Evolutionary conservation across 2,797 vertebrate genomes (phyloP), one percentile per base, ranked within the genome.

Genomic region (Lithobates sylvaticus): DNA sequence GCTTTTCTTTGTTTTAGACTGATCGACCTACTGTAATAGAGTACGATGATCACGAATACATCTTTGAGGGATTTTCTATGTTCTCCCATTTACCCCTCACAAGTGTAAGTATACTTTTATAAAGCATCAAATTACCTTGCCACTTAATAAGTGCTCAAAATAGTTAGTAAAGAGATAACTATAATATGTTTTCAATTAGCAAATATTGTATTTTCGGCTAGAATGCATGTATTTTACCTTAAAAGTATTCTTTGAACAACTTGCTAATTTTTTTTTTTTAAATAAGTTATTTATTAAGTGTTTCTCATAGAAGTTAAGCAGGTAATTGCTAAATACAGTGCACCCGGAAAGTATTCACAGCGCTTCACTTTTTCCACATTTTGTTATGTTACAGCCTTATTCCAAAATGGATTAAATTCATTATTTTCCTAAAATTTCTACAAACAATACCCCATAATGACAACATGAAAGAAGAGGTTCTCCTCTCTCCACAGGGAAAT

Each of bases 11-110:
- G 9, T 85, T 87, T 88, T 90, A 99, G 98, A 99, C 98, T 0
- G 98, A 99, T 91, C 91, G 98, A 84, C 98, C 98, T 23, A 99
- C 98, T 0, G 98, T 99, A 89, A 96, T 99, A 72, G 98, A 99
- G 88, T 99, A 99, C 23, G 98, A 99, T 54, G 98, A 99, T 91
- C 98, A 99, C 2, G 98, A 99, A 90, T 99, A 99, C 85, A 97
- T 99, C 90, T 99, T 99, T 77, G 98, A 99, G 93, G 98, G 98
- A n/a, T 99, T 99, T 94, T 99, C 98, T 3, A 96, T 99, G 88
- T 98, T 99, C 94, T 96, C 98, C n/a, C 98, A 99, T 67, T 95
- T 95, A 0, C 97, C 96, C 0, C 94, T 99, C 79, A 97, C 95
- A 32, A 98, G 93, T 0, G 98, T 99, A 95, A 97, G 97, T 91